Base-by-base conservation (phyloP, 2,888 invertebrate genomes). In the Pycnomerus fuliginosus region DNA sequence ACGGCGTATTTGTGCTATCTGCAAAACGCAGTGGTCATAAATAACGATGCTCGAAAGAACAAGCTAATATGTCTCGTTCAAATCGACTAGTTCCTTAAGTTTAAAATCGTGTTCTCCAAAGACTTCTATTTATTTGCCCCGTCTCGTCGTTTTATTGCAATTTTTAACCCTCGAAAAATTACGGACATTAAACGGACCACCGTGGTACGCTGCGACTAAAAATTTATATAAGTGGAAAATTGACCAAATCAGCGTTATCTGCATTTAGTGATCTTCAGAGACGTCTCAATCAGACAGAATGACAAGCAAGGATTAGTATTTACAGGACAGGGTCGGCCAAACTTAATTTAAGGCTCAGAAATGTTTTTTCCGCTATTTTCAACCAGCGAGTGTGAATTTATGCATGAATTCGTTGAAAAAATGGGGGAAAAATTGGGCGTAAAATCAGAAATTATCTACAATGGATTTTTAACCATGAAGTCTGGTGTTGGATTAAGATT, bases 221-320 rank as follows among this genome's bases (percentile, higher is more conserved):
- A 33, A 38, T 24, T 32, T 29, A 30, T 60, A 53, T 52, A 55
- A 61, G 58, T 57, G 57, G 57, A 49, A 61, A 64, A 64, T 62
- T 62, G 54, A 57, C 53, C 53, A 58, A 61, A 60, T 61, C 58
- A 56, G 39, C 53, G 57, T 60, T 64, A 61, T 64, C 62, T 59
- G 52, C 53, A 54, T 57, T 48, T 61, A 52, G 50, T 53, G 61
- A 65, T 65, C 65, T 61, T 53, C 31, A 55, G 56, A 57, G 57
- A 58, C 53, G 56, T 60, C 60, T 65, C 66, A 66, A 66, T 66
- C 66, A 65, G 63, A 57, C 52, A 56, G 57, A 57, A 66, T 66
- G 66, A 66, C 66, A 58, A 56, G 64, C 60, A 60, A 45, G 54
- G 58, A 56, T 54, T 54, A 33, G 17, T 22, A 27, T 11, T n/a